phyloP scores from a whole-genome alignment of 2,888 invertebrate species.

The Eucriotettix oculatus region DNA sequence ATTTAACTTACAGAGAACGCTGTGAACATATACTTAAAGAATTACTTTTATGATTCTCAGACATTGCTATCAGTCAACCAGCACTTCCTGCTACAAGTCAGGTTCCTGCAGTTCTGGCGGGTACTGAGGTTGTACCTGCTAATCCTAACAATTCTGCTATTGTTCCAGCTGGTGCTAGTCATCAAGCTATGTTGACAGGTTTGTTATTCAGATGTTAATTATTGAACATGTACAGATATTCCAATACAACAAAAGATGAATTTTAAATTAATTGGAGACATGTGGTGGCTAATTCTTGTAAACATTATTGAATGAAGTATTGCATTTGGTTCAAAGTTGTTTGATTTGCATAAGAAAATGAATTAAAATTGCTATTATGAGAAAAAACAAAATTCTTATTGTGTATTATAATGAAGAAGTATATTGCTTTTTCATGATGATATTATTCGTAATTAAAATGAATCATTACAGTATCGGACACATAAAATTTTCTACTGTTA shows the following conservation, averaged over 20 bases:
- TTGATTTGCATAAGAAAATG: too few relatives aligned
- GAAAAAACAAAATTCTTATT: too few relatives aligned
- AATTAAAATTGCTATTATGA: too few relatives aligned
- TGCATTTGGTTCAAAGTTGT: background rate
- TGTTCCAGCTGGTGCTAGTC: conserved; percentile 5
- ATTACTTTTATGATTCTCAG: background rate
- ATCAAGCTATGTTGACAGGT: background rate
- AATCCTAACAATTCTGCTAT: background rate
- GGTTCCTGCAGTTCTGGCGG: conserved; percentile 26
- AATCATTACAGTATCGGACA: too few relatives aligned
- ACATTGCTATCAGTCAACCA: conserved; percentile 7
- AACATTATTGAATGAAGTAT: background rate
- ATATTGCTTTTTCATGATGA: too few relatives aligned
- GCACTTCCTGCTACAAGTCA: conserved; percentile 23
- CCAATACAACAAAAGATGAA: too few relatives aligned
- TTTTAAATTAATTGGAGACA: background rate
- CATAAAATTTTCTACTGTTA: too few relatives aligned
- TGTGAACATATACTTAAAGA: too few relatives aligned
- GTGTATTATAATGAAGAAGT: too few relatives aligned
- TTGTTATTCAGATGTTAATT: background rate
- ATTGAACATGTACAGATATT: too few relatives aligned
- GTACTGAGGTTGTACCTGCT: conserved; percentile 13
- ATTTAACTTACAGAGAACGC: background rate
- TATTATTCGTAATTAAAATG: too few relatives aligned
- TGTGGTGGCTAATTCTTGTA: background rate